Percentiles rank a stretch among this genome's conserved stretches.
phyloP scores from a whole-genome alignment of 2,888 invertebrate genomes.

The Hypena proboscidalis region DNA sequence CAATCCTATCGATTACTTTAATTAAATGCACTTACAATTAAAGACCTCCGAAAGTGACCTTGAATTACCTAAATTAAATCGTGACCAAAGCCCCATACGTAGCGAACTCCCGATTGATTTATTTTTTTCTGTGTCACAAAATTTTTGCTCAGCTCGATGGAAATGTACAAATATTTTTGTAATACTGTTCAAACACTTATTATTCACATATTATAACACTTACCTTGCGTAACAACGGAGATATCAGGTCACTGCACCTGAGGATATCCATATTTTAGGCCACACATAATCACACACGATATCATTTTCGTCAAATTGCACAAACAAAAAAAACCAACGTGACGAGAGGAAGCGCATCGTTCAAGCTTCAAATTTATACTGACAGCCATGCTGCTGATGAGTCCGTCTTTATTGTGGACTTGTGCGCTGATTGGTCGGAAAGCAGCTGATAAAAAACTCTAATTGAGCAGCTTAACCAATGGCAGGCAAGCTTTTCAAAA shows the following conservation, averaged over 20 bases:
- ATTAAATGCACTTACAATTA: constrained; percentile 51
- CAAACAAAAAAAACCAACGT: constrained; percentile 85
- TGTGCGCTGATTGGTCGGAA: constrained; percentile 87
- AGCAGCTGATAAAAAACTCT: constrained; percentile 59
- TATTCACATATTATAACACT: constrained; percentile 43
- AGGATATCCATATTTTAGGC: constrained; percentile 82
- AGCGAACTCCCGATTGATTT: constrained; percentile 62
- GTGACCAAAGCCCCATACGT: constrained; percentile 67
- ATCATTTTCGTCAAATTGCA: constrained; percentile 82
- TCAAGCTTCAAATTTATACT: constrained; percentile 98
- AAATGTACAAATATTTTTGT: constrained; percentile 28
- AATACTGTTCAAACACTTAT: constrained; percentile 8
- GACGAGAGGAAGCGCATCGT: constrained; percentile 94
- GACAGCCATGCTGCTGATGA: constrained; percentile 97
- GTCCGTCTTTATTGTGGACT: constrained; percentile 92
- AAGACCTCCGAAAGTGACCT: constrained; percentile 64
- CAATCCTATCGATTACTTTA: constrained; percentile 63
- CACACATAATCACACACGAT: constrained; percentile 83
- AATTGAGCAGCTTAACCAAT: constrained; percentile 64
- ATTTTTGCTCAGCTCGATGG: constrained; percentile 44
- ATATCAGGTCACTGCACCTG: constrained; percentile 82
- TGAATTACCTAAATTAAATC: constrained; percentile 63
- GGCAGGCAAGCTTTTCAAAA: constrained; percentile 56
- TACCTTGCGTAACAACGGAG: constrained; percentile 66
- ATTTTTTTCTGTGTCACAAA: constrained; percentile 60